Conservation (phyloP, 1,140 invertebrate species). For the Leptonema lineaticorne region DNA sequence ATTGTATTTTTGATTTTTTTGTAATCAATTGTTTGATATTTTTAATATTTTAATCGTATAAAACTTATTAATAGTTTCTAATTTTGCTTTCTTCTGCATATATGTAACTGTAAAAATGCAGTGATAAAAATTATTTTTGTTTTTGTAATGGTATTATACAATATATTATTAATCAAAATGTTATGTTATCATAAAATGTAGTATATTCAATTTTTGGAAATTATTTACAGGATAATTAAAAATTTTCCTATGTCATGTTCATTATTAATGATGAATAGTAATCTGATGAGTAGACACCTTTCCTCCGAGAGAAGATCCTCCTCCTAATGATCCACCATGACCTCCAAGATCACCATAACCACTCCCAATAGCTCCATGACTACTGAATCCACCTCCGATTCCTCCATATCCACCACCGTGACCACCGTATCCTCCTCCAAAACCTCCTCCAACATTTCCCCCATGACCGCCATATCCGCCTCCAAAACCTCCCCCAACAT, state of each 20-base stretch:
- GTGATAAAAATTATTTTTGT: too few species aligned
- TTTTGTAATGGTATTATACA: too few species aligned
- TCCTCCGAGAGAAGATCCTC: not conserved
- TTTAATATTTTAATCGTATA: too few species aligned
- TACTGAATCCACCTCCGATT: constrained; percentile 2
- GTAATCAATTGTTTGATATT: too few species aligned
- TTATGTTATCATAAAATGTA: not conserved
- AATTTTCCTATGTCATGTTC: not conserved
- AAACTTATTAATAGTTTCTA: too few species aligned
- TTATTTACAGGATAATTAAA: not conserved
- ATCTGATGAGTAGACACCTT: not conserved
- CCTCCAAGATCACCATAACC: constrained; percentile 27
- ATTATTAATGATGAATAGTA: not conserved
- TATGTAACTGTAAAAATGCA: too few species aligned
- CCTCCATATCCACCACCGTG: constrained; percentile 18
- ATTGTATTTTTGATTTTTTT: too few species aligned
- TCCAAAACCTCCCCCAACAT: constrained; percentile 24
- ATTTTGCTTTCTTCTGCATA: too few species aligned
- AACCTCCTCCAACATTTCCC: not conserved
- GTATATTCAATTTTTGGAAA: not conserved
- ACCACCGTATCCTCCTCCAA: constrained; percentile 13
- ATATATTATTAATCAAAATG: too few species aligned
- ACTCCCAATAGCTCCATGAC: constrained; percentile 34
- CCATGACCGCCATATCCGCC: constrained; percentile 12
- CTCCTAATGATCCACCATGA: not conserved